These are phyloP conservation scores for Mythimna impura DNA, from an alignment of 2,888 invertebrate species.

Conservation along the genomic window DNA sequence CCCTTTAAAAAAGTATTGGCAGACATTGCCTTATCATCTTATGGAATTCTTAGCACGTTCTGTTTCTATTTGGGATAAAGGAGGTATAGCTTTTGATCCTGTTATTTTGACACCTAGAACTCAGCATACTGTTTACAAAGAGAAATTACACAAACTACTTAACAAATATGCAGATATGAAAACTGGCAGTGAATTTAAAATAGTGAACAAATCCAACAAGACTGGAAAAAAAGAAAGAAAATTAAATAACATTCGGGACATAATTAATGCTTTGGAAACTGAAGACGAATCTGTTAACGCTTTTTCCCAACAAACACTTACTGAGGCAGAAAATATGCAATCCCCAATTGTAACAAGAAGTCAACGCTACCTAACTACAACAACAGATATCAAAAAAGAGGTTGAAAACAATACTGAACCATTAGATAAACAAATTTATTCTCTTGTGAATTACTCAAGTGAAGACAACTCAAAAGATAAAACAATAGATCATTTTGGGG, in stretches of 20 bases:
- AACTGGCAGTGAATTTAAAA: conserved; percentile 44
- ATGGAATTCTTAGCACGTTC: conserved; percentile 80
- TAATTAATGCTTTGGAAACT: conserved; percentile 80
- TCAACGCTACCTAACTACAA: conserved; percentile 42
- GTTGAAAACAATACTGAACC: conserved; percentile 13
- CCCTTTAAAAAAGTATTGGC: conserved; percentile 80
- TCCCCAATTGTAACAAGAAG: conserved; percentile 32
- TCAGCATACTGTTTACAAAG: conserved; percentile 73
- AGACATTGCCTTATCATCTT: conserved; percentile 74
- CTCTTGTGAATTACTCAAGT: conserved; percentile 19
- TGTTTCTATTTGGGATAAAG: conserved; percentile 84
- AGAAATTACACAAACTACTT: conserved; percentile 77
- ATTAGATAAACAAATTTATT: conserved; percentile 11
- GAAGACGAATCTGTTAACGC: conserved; percentile 63
- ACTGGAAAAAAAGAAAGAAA: conserved; percentile 65
- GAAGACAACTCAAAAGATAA: conserved; percentile 19
- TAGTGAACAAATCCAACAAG: conserved; percentile 29
- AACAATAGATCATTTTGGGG: not conserved
- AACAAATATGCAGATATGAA: conserved; percentile 67
- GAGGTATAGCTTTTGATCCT: conserved; percentile 84
- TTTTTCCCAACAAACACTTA: conserved; percentile 70
- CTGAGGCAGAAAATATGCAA: conserved; percentile 75
- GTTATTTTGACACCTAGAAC: conserved; percentile 76
- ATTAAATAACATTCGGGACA: conserved; percentile 84
- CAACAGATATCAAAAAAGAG: conserved; percentile 24